A percentile compares a stretch with the other conserved stretches of the same genome.
Evolutionary conservation across 2,113 vertebrate species (phyloP).

Genomic region (Callospermophilus lateralis): DNA sequence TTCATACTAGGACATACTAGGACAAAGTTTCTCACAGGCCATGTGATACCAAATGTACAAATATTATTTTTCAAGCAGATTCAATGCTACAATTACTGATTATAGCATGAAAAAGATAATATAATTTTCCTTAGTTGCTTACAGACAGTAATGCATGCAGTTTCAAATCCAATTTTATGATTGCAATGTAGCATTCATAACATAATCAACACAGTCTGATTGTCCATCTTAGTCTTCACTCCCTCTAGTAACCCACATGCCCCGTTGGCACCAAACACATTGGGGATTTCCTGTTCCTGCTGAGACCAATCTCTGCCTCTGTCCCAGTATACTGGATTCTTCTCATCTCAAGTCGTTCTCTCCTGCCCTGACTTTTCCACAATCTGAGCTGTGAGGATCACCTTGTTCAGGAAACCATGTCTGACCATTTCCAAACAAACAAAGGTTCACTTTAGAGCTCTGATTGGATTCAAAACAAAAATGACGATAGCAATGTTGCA

Average conservation of each 20-base stretch:
- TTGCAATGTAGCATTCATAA: not conserved
- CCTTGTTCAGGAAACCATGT: not conserved
- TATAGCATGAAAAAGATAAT: not conserved
- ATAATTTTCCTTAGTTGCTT: not conserved
- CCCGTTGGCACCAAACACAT: not conserved
- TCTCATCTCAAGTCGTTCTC: not conserved
- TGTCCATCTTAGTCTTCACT: not conserved
- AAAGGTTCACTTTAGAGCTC: not conserved
- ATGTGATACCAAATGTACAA: not conserved
- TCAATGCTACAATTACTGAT: not conserved
- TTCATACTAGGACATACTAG: not conserved
- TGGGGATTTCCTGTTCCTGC: no score
- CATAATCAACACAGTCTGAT: not conserved
- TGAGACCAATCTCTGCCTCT: not conserved
- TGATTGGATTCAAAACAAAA: not conserved
- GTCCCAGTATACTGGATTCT: not conserved
- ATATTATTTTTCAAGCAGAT: slow-evolving; percentile 45
- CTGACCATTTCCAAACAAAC: not conserved
- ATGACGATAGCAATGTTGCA: accelerated
- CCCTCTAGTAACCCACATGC: not conserved
- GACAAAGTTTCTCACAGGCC: not conserved
- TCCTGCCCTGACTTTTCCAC: not conserved
- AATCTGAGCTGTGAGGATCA: not conserved
- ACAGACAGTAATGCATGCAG: not conserved
- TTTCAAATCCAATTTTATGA: slow-evolving; percentile 13